These are phyloP conservation scores for Tenualosa ilisha DNA, from an alignment of 2,797 vertebrate species.

Conservation along the genomic window DNA sequence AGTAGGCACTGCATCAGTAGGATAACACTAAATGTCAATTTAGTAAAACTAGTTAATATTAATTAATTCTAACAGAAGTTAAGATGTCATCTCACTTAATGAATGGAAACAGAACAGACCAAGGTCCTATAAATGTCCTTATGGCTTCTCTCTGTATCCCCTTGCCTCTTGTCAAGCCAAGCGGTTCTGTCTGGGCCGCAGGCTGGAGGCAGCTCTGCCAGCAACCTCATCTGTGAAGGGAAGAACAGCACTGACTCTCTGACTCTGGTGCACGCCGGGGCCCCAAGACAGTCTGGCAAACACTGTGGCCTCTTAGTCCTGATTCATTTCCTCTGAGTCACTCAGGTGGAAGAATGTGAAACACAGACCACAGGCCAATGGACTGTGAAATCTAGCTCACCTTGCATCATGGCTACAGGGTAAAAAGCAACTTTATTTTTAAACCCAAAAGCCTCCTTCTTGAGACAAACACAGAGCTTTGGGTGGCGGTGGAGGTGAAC, in stretches of 20 bases:
- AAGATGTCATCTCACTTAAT: no score
- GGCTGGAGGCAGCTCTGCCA: not conserved
- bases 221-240: not conserved
- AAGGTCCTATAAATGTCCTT: not conserved
- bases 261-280: conserved; percentile 6
- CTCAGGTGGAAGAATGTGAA: conserved; percentile 42
- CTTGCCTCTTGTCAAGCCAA: not conserved
- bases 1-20: no score
- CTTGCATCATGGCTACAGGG: conserved; percentile 45
- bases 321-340: conserved; percentile 39
- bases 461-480: not conserved
- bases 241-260: not conserved
- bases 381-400: conserved; percentile 41
- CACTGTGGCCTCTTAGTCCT: conserved; percentile 34
- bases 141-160: not conserved
- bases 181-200: not conserved
- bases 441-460: not conserved
- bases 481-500: not conserved
- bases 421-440: conserved; percentile 24
- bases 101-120: not conserved
- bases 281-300: conserved; percentile 30
- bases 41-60: no score
- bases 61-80: no score
- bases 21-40: no score
- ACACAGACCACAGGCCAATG: conserved; percentile 49